A percentile compares a stretch with the other conserved stretches of the same genome.
Conservation (phyloP, 1,140 invertebrate species). For the Aradophagus sp. region DNA sequence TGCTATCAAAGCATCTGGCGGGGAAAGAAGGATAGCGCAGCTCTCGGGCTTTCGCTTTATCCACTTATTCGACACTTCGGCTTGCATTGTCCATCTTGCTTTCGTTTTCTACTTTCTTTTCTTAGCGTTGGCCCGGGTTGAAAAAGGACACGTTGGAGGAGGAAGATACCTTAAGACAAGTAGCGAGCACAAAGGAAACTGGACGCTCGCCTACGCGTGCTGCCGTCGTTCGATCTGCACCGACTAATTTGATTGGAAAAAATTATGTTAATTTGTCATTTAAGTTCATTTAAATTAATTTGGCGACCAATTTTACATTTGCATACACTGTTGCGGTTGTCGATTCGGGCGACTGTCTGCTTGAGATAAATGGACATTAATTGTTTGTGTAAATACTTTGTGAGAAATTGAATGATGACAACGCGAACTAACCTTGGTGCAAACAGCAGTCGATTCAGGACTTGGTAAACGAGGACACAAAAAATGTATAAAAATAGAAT, state of each 20-base stretch:
- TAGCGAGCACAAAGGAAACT: constrained; percentile 72
- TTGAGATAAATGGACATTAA: no score
- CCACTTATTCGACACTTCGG: constrained; percentile 41
- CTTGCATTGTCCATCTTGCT: constrained; percentile 42
- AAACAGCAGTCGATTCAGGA: no score
- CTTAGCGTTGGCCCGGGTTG: constrained; percentile 22
- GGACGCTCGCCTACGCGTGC: constrained; percentile 69
- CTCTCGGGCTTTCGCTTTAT: constrained; percentile 38
- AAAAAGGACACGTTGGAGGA: constrained; percentile 41
- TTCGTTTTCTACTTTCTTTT: constrained; percentile 50
- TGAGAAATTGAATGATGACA: no score
- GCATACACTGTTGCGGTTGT: no score
- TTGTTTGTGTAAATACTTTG: no score
- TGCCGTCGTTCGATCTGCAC: constrained; percentile 16
- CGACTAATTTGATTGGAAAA: constrained; percentile 14
- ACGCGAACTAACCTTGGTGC: no score
- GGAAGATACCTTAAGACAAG: constrained; percentile 72
- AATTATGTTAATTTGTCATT: constrained; percentile 10
- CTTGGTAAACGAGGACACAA: no score
- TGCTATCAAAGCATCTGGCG: constrained; percentile 71
- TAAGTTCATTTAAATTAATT: no score
- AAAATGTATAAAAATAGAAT: no score
- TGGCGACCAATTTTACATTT: no score
- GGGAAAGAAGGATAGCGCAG: constrained; percentile 3
- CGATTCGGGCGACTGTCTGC: no score